phyloP scores from a whole-genome alignment of 2,113 vertebrate genomes.

The human (Homo sapiens) region GRCh38 chr20:35371001-35371500 shows the following conservation, averaged over 20 bases:
- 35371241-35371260: conserved; percentile 52
- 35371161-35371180: not conserved
- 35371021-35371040: conserved; percentile 37
- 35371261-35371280: conserved; percentile 36
- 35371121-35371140: not conserved
- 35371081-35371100: not conserved
- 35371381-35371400: no score
- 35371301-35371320: conserved; percentile 33
- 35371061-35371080: conserved; percentile 1
- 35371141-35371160: not conserved
- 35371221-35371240: conserved; percentile 29
- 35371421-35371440: no score
- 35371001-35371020: not conserved
- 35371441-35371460: no score
- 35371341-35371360: no score
- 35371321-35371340: not conserved
- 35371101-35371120: conserved; percentile 34
- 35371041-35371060: conserved; percentile 2
- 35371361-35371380: no score
- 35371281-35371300: conserved; percentile 34
- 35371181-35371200: conserved; percentile 37
- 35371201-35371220: not conserved
- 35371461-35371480: no score
- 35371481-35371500: no score
- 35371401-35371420: no score